Conservation (phyloP, 2,797 vertebrate species). For the Alca torda region DNA sequence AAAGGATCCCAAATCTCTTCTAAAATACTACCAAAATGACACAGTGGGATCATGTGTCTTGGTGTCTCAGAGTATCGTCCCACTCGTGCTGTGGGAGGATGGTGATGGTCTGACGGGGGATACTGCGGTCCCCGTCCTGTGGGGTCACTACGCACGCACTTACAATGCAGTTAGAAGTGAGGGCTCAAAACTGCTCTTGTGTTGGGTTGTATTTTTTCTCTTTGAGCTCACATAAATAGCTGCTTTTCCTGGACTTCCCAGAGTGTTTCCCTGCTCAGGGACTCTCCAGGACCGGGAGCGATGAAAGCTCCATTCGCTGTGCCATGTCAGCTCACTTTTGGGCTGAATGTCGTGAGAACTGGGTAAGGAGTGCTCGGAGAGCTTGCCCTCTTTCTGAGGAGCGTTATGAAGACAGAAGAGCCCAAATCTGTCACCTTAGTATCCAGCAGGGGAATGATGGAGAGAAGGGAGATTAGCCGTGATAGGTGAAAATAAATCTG, state of each 20-base stretch:
- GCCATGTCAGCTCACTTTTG: rapidly evolving
- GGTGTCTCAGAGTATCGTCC: rapidly evolving
- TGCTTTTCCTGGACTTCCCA: background rate
- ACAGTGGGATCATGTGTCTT: rapidly evolving
- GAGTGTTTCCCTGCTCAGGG: background rate
- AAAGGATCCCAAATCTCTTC: background rate
- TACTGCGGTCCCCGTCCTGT: rapidly evolving
- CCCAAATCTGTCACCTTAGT: background rate
- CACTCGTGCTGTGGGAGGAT: rapidly evolving
- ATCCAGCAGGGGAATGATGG: background rate
- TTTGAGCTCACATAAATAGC: background rate
- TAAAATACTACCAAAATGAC: background rate
- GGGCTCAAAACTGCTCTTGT: background rate
- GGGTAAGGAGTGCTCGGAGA: background rate
- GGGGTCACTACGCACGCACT: rapidly evolving
- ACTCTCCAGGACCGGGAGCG: background rate
- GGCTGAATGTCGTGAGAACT: rapidly evolving
- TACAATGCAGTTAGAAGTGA: rapidly evolving
- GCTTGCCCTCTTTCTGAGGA: background rate
- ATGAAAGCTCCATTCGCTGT: rapidly evolving
- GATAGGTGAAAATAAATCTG: background rate
- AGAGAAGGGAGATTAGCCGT: background rate
- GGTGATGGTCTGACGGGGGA: background rate
- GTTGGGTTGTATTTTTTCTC: background rate
- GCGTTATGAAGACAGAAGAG: background rate